Evolutionary conservation across 1,140 invertebrate species (phyloP).

Genomic region (Bombus confusus): DNA sequence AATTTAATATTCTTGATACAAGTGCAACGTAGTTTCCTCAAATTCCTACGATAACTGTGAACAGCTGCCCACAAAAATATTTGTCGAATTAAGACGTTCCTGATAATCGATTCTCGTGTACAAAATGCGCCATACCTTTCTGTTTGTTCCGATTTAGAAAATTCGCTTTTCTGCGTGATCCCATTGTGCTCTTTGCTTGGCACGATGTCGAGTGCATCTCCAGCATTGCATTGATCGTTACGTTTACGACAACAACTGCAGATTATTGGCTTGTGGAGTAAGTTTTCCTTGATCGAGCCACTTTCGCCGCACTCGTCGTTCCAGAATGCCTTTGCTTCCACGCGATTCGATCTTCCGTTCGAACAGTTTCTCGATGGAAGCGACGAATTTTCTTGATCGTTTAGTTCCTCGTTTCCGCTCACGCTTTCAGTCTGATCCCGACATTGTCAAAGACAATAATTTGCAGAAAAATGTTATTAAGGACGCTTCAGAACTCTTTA

Average conservation of each 20-base stretch:
- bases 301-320: slow-evolving; percentile 27
- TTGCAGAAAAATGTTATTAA: background rate
- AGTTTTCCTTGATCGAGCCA: slow-evolving; percentile 30
- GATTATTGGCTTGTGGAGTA: slow-evolving; percentile 42
- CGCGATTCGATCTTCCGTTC: background rate
- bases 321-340: background rate
- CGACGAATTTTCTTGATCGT: background rate
- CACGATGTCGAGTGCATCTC: slow-evolving; percentile 55
- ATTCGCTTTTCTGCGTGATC: slow-evolving; percentile 43
- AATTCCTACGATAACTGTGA: background rate
- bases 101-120: background rate
- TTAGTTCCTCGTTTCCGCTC: background rate
- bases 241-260: slow-evolving; percentile 57
- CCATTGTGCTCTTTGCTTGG: slow-evolving; percentile 46
- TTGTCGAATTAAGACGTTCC: background rate
- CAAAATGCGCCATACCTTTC: slow-evolving; percentile 20
- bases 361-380: slow-evolving; percentile 8
- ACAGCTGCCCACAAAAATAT: background rate
- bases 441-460: background rate
- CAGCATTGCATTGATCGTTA: slow-evolving; percentile 55
- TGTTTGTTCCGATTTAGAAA: slow-evolving; percentile 11
- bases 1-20: background rate
- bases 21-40: background rate
- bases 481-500: background rate
- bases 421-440: slow-evolving; percentile 7